A percentile compares a stretch with the other conserved stretches of the same genome.
phyloP scores from a whole-genome alignment of 2,888 invertebrate genomes.

The Clivina fossor region DNA sequence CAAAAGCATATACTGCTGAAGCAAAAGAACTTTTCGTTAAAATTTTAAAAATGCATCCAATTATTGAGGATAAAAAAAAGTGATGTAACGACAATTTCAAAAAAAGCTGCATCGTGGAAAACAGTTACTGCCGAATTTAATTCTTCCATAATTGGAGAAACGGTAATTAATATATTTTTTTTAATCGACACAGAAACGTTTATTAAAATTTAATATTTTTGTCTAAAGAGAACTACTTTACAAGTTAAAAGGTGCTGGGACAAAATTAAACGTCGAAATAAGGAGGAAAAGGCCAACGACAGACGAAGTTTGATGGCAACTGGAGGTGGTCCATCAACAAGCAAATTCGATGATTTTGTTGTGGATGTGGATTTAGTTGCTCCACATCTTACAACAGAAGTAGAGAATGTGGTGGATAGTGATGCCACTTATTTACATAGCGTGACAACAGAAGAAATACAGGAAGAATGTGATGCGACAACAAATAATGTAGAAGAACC shows the following conservation, averaged over 20 bases:
- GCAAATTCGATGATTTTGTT: slow-evolving; percentile 1
- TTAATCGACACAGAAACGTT: too few relatives aligned
- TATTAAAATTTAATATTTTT: neutral
- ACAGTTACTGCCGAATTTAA: neutral
- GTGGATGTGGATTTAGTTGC: slow-evolving; percentile 1
- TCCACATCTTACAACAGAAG: slow-evolving; percentile 6
- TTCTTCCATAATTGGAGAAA: neutral
- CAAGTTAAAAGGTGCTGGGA: neutral
- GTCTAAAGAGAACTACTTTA: neutral
- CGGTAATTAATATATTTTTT: neutral
- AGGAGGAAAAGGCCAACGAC: neutral
- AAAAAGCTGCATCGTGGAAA: neutral
- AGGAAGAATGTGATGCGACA: too few relatives aligned
- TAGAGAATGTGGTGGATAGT: slow-evolving; percentile 1
- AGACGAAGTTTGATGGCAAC: neutral
- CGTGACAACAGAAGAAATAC: neutral
- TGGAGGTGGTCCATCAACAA: neutral
- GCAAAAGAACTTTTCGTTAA: slow-evolving; percentile 1
- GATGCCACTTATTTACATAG: neutral
- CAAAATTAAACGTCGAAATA: neutral
- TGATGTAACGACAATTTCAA: slow-evolving; percentile 1
- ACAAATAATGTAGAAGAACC: too few relatives aligned
- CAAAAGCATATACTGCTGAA: neutral
- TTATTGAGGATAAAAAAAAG: neutral
- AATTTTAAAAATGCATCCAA: slow-evolving; percentile 7